phyloP scores from a whole-genome alignment of 2,888 invertebrate genomes.

The Nasonia oneida region DNA sequence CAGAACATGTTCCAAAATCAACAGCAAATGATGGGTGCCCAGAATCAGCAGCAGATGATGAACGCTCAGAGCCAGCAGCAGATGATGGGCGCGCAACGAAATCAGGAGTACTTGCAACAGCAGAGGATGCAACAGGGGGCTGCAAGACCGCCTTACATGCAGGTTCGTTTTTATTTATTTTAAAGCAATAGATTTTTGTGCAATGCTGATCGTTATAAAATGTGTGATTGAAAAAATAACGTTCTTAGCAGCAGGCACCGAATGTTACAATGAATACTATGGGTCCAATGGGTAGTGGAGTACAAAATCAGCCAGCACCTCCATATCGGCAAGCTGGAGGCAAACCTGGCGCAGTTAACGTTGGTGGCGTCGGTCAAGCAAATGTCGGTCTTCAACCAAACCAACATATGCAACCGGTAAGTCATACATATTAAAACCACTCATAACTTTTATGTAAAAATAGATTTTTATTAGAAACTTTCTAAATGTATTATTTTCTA shows the following conservation, averaged over 20 bases:
- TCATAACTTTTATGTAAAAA: neutral
- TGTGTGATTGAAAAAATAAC: neutral
- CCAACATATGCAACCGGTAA: constrained; percentile 83
- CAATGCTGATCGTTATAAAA: neutral
- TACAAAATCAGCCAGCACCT: constrained; percentile 85
- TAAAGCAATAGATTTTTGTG: neutral
- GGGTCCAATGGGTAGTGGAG: constrained; percentile 81
- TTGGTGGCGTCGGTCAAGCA: constrained; percentile 73
- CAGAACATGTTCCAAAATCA: constrained; percentile 78
- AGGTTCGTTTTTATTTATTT: constrained; percentile 77
- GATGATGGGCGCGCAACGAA: constrained; percentile 83
- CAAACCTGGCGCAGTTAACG: constrained; percentile 77
- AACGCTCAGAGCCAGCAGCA: constrained; percentile 80
- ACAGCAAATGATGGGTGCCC: constrained; percentile 83
- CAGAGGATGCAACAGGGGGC: constrained; percentile 82
- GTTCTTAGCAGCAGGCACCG: constrained; percentile 82
- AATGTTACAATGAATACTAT: constrained; percentile 92
- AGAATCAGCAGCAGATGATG: constrained; percentile 76
- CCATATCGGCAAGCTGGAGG: constrained; percentile 85
- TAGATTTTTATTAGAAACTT: neutral
- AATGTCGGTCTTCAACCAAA: constrained; percentile 80
- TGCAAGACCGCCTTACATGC: constrained; percentile 85
- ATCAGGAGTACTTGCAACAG: constrained; percentile 82
- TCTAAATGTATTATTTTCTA: neutral
- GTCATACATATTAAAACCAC: neutral